phyloP scores from a whole-genome alignment of 37 sponge, comb jelly and placozoan genomes.

The Agelas oroides region DNA sequence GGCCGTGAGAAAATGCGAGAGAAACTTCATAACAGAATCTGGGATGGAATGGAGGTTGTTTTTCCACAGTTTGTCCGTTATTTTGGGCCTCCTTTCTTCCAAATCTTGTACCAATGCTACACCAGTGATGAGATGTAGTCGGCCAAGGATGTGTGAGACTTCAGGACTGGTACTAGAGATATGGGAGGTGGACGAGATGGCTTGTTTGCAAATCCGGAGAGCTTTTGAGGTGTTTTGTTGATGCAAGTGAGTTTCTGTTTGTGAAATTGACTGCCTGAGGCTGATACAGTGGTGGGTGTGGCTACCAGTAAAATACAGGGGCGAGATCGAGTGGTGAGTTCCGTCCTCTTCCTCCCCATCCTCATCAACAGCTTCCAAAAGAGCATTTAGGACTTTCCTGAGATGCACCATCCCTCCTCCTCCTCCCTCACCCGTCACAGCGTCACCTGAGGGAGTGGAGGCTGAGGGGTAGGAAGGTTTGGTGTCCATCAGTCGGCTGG shows the following conservation, averaged over 20 bases:
- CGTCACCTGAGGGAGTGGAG: not conserved
- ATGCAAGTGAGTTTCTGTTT: no score
- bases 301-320: not conserved
- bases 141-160: not conserved
- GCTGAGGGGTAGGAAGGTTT: no score
- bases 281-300: not conserved
- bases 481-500: not conserved
- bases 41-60: not conserved
- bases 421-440: not conserved
- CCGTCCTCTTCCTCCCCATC: not conserved
- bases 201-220: no score
- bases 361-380: not conserved
- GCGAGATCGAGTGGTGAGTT: not conserved
- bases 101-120: constrained; percentile 4
- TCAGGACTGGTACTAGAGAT: not conserved
- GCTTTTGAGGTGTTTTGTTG: no score
- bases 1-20: constrained; percentile 27
- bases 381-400: no score
- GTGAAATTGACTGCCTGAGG: not conserved
- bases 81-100: not conserved
- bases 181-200: no score
- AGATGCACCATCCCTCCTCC: not conserved
- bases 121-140: constrained; percentile 1
- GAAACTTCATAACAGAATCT: not conserved
- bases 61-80: no score